A percentile compares a stretch with the other conserved stretches of the same genome.
Evolutionary conservation across 2,113 vertebrate genomes (phyloP).

Genomic region (Hemichromis elongatus): DNA sequence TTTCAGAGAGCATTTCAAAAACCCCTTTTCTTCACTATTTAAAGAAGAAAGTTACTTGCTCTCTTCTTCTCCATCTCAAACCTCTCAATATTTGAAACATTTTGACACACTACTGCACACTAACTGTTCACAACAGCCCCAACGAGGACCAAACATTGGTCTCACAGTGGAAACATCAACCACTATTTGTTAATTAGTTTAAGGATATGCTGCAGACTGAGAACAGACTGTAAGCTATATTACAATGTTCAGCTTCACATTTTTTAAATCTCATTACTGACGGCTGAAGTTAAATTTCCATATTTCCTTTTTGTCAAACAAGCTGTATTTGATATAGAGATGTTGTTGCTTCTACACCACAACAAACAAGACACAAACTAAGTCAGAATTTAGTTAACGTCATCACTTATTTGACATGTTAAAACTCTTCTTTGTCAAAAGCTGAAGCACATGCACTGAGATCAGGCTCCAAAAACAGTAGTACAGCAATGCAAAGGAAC

Average conservation of each 20-base stretch:
- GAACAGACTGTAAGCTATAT: neutral
- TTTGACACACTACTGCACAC: conserved; percentile 9
- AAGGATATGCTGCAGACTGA: neutral
- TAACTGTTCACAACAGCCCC: neutral
- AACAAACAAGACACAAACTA: neutral
- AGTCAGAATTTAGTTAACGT: neutral
- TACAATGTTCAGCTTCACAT: neutral
- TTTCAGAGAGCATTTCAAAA: conserved; percentile 4
- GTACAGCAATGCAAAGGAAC: neutral
- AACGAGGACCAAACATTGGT: conserved; percentile 9
- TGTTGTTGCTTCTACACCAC: neutral
- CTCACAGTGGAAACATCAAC: conserved; percentile 10
- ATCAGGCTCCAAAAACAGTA: neutral
- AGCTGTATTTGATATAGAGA: neutral
- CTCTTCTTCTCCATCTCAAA: conserved; percentile 10
- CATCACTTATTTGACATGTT: neutral
- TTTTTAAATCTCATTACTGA: neutral
- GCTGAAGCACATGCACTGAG: neutral
- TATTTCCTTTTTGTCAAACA: neutral
- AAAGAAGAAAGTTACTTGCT: conserved; percentile 3
- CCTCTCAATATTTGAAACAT: conserved; percentile 4
- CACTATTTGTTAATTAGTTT: neutral
- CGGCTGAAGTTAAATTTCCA: neutral
- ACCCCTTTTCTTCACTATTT: neutral
- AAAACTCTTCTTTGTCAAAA: neutral